Percentiles rank a stretch among this genome's conserved stretches.
phyloP scores from a whole-genome alignment of 2,888 invertebrate genomes.

The Temnothorax unifasciatus region DNA sequence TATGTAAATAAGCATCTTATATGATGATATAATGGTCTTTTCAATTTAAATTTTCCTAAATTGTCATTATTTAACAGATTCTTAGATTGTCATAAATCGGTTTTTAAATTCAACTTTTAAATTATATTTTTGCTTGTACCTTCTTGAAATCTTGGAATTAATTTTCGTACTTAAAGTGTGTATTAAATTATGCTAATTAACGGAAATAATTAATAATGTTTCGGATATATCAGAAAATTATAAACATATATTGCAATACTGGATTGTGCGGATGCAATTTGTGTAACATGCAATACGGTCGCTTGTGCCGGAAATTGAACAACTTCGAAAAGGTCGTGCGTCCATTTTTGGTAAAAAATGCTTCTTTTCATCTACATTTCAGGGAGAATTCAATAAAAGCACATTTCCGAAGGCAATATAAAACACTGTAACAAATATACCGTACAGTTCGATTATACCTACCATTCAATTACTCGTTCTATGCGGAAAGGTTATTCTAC shows the following conservation, averaged over 20 bases:
- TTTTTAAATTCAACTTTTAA: neutral
- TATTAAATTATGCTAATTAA: constrained; percentile 1
- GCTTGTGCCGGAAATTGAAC: constrained; percentile 8
- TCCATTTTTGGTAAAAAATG: constrained; percentile 9
- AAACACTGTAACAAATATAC: neutral
- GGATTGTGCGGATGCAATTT: neutral
- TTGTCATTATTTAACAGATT: neutral
- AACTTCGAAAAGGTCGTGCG: neutral
- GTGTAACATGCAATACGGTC: neutral
- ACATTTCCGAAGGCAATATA: neutral
- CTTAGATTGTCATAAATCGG: neutral
- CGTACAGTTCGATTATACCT: neutral
- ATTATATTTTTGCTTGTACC: neutral
- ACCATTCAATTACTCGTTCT: neutral
- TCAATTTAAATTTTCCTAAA: neutral
- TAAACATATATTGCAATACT: neutral
- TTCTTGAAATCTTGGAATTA: neutral
- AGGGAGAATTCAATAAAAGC: neutral
- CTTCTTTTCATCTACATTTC: neutral
- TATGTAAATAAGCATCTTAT: neutral
- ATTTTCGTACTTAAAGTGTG: neutral
- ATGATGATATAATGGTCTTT: neutral
- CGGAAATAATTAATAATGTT: neutral
- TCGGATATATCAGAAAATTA: neutral
- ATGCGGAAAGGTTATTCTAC: neutral